phyloP scores from a whole-genome alignment of 2,888 invertebrate genomes.

The Scaptomyza cyrtandrae region DNA sequence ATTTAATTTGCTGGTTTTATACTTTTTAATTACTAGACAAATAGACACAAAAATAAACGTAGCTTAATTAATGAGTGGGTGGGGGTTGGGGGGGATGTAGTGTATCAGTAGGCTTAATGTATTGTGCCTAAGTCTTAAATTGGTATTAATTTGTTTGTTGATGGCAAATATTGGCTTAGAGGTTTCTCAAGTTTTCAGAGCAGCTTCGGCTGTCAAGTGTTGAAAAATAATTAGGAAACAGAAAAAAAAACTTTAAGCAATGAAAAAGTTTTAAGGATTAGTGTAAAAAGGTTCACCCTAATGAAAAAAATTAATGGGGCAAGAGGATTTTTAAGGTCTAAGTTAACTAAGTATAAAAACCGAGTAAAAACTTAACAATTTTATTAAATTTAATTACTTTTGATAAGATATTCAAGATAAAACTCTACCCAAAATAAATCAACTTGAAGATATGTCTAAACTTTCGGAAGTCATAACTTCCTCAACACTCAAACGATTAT shows the following conservation, averaged over 20 bases:
- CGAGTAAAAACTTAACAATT: no score
- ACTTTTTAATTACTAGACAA: conserved; percentile 79
- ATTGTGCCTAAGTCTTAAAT: conserved; percentile 35
- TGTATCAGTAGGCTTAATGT: conserved; percentile 10
- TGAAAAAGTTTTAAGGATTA: conserved; percentile 26
- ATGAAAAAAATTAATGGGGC: conserved; percentile 25
- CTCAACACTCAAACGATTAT: no score
- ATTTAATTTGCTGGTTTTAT: conserved; percentile 78
- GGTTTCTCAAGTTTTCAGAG: conserved; percentile 1
- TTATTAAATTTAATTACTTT: no score
- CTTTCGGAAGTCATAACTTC: no score
- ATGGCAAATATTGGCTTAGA: conserved; percentile 48
- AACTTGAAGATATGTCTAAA: no score
- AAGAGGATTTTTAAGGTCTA: conserved; percentile 4
- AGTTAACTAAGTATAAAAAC: neutral
- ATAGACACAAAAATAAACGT: conserved; percentile 56
- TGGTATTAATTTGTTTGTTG: conserved; percentile 63
- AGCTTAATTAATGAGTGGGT: conserved; percentile 25
- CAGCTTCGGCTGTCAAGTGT: conserved; percentile 9
- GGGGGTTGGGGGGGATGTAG: neutral
- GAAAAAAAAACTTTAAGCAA: conserved; percentile 13
- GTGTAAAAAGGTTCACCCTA: neutral
- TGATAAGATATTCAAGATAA: no score
- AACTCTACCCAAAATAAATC: no score
- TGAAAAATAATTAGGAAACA: conserved; percentile 15